A percentile compares a stretch with the other conserved stretches of the same genome.
Evolutionary conservation across 2,888 invertebrate genomes (phyloP).

Genomic region (Perizoma affinitatum): DNA sequence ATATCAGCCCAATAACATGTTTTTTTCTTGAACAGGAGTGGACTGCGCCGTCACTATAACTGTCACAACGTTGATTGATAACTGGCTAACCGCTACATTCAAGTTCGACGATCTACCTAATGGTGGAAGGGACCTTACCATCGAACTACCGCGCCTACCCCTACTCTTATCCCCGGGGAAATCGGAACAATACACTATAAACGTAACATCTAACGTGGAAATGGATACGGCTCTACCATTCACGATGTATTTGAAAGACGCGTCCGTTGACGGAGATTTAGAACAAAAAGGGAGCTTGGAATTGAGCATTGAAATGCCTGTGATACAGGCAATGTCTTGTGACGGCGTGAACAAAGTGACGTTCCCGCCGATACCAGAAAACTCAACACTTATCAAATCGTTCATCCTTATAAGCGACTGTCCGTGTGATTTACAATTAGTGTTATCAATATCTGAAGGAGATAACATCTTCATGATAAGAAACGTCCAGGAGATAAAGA

Average conservation of each 20-base stretch:
- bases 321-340: constrained; percentile 67
- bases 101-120: constrained; percentile 58
- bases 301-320: constrained; percentile 66
- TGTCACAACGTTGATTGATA: constrained; percentile 64
- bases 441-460: constrained; percentile 60
- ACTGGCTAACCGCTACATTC: constrained; percentile 70
- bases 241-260: constrained; percentile 62
- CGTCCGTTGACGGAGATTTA: constrained; percentile 60
- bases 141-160: constrained; percentile 70
- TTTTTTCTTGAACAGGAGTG: constrained; percentile 55
- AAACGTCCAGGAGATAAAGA: constrained; percentile 70
- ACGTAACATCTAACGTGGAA: constrained; percentile 66
- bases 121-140: constrained; percentile 52
- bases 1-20: not conserved
- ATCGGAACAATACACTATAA: constrained; percentile 60
- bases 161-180: constrained; percentile 67
- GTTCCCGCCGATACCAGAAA: constrained; percentile 64
- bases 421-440: constrained; percentile 65
- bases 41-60: constrained; percentile 55
- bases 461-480: constrained; percentile 64
- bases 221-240: constrained; percentile 55
- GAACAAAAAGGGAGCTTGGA: constrained; percentile 58
- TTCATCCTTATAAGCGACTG: constrained; percentile 73
- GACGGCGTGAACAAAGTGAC: constrained; percentile 67
- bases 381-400: constrained; percentile 52